Percentiles rank a stretch among this genome's conserved stretches.
phyloP scores from a whole-genome alignment of 2,113 vertebrate genomes.

The Mustelus asterias region DNA sequence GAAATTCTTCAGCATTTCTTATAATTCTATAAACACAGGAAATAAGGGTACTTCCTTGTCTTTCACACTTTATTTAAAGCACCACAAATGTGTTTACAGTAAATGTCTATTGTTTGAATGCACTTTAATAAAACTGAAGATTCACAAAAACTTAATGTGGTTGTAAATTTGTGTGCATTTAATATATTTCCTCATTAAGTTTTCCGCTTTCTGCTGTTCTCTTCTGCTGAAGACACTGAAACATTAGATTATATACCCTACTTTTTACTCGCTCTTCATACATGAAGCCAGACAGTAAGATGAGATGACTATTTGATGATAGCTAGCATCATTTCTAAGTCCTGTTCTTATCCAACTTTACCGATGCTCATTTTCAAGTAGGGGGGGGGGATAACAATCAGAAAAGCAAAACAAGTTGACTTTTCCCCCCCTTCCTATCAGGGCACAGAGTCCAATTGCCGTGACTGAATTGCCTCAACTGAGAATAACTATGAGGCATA shows the following conservation, averaged over 20 bases:
- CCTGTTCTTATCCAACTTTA: not conserved
- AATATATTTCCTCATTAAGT: not conserved
- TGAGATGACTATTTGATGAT: not conserved
- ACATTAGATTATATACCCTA: not conserved
- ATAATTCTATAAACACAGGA: conserved; percentile 14
- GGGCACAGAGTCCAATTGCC: not conserved
- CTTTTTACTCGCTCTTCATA: not conserved
- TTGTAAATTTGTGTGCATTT: not conserved
- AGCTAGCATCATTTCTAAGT: not conserved
- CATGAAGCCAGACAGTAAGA: not conserved
- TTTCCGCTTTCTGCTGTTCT: not conserved
- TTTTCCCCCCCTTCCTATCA: not conserved
- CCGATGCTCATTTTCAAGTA: not conserved
- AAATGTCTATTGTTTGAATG: not conserved
- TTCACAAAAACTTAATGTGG: not conserved
- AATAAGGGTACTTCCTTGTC: not conserved
- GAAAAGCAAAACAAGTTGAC: not conserved
- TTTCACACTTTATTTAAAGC: conserved; percentile 20
- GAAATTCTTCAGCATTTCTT: not conserved
- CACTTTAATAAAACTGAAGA: not conserved
- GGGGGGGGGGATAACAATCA: not conserved
- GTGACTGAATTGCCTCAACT: not conserved
- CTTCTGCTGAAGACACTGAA: not conserved
- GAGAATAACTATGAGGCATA: not conserved
- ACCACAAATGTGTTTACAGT: not conserved